A percentile compares a stretch with the other conserved stretches of the same genome.
phyloP scores from a whole-genome alignment of 2,888 invertebrate genomes.

The Tridacna gigas region DNA sequence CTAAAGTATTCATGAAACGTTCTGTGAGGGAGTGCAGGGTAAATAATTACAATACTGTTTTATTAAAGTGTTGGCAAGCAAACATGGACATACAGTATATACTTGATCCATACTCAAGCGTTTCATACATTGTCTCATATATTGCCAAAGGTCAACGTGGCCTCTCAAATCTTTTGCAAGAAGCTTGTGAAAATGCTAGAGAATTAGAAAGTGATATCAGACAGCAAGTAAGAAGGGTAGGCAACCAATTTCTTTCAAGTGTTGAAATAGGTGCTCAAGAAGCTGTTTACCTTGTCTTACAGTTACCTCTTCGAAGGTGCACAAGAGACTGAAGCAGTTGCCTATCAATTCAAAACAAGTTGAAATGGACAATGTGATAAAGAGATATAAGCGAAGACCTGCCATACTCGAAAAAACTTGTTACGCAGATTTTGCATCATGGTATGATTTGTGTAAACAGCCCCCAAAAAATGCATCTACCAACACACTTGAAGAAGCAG shows the following conservation, averaged over 20 bases:
- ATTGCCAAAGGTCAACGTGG: slow-evolving; percentile 65
- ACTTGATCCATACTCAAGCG: slow-evolving; percentile 62
- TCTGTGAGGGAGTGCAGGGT: no score
- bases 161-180: slow-evolving; percentile 50
- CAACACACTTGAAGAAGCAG: not conserved
- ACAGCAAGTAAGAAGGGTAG: slow-evolving; percentile 60
- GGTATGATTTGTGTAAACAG: slow-evolving; percentile 29
- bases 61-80: slow-evolving; percentile 56
- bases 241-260: slow-evolving; percentile 60
- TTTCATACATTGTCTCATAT: slow-evolving; percentile 59
- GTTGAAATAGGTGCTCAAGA: slow-evolving; percentile 66
- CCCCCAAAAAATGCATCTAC: not conserved
- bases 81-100: slow-evolving; percentile 66
- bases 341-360: slow-evolving; percentile 46
- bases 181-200: slow-evolving; percentile 47
- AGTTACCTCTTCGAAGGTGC: slow-evolving; percentile 60
- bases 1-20: no score
- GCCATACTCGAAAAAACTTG: slow-evolving; percentile 34
- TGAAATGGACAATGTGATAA: slow-evolving; percentile 46
- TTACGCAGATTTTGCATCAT: slow-evolving; percentile 56
- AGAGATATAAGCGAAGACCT: slow-evolving; percentile 55
- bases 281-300: slow-evolving; percentile 60
- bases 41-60: slow-evolving; percentile 61
- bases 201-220: slow-evolving; percentile 32
- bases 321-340: slow-evolving; percentile 53